Evolutionary conservation across 2,113 vertebrate genomes (phyloP).

Genomic region (Dromiciops gliroides): DNA sequence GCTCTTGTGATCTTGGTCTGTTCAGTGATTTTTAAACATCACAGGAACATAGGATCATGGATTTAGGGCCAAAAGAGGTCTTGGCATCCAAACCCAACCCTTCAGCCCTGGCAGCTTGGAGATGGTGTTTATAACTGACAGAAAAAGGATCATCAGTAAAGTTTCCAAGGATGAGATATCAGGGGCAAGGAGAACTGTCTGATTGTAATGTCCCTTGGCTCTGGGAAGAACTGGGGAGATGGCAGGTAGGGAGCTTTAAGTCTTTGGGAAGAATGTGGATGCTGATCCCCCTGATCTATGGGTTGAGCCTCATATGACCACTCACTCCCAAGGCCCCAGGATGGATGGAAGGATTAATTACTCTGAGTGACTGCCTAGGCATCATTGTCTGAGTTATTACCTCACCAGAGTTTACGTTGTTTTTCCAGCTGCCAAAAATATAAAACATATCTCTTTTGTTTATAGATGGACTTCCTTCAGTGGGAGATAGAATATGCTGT

Average conservation of each 20-base stretch:
- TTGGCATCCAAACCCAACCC: not conserved
- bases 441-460: constrained; percentile 66
- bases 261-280: not conserved
- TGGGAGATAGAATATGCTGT: constrained; percentile 2
- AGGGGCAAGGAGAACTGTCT: not conserved
- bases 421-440: constrained; percentile 68
- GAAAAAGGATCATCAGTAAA: not conserved
- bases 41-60: not conserved
- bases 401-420: constrained; percentile 5
- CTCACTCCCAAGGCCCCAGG: not conserved
- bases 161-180: not conserved
- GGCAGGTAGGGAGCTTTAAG: not conserved
- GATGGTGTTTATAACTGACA: too few relatives aligned
- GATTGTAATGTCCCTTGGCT: not conserved
- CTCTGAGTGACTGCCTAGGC: constrained; percentile 6
- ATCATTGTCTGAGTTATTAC: constrained; percentile 50
- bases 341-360: constrained; percentile 41
- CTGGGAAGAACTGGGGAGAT: not conserved
- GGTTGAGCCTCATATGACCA: not conserved
- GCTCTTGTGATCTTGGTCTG: not conserved
- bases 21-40: not conserved
- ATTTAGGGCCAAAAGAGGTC: not conserved
- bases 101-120: not conserved
- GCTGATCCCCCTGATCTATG: not conserved
- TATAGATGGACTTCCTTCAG: constrained; percentile 28